Conservation (phyloP, 1,140 invertebrate species). For the Scaptomyza graminum region DNA sequence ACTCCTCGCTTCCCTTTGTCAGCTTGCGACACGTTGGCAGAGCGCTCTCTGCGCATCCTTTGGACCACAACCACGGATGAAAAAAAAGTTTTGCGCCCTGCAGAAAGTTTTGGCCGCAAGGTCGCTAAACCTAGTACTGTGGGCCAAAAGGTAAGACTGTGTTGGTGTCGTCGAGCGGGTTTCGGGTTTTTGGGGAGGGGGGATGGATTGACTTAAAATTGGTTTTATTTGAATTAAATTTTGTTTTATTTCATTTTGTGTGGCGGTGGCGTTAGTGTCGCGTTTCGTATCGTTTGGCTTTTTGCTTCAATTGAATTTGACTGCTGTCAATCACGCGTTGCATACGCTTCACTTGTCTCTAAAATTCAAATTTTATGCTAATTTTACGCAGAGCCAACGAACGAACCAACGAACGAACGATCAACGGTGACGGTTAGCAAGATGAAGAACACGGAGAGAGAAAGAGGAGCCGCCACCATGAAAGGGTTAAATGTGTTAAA, state of each 20-base stretch:
- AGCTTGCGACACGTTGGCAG: constrained; percentile 60
- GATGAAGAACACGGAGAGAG: background rate
- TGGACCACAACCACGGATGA: constrained; percentile 28
- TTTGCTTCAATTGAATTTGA: constrained; percentile 80
- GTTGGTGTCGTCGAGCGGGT: too few relatives aligned
- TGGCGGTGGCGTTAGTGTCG: constrained; percentile 4
- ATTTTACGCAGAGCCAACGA: constrained; percentile 65
- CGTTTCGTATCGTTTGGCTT: constrained; percentile 44
- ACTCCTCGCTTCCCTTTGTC: constrained; percentile 3
- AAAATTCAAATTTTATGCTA: constrained; percentile 83
- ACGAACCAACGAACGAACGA: constrained; percentile 65
- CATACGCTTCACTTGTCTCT: constrained; percentile 80
- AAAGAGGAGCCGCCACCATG: constrained; percentile 6
- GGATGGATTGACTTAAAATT: constrained; percentile 47
- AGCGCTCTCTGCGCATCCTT: constrained; percentile 52
- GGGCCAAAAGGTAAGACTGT: constrained; percentile 50
- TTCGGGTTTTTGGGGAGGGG: too few relatives aligned
- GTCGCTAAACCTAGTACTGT: constrained; percentile 53
- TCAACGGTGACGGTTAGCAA: constrained; percentile 49
- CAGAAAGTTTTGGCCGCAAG: constrained; percentile 67
- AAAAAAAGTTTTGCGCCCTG: constrained; percentile 42
- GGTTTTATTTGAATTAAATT: constrained; percentile 82
- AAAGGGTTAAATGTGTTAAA: constrained; percentile 79
- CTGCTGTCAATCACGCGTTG: constrained; percentile 81
- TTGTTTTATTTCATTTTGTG: constrained; percentile 77